Percentiles rank a stretch among this genome's conserved stretches.
phyloP scores from a whole-genome alignment of 2,888 invertebrate genomes.

The Gandaritis pyraliata region DNA sequence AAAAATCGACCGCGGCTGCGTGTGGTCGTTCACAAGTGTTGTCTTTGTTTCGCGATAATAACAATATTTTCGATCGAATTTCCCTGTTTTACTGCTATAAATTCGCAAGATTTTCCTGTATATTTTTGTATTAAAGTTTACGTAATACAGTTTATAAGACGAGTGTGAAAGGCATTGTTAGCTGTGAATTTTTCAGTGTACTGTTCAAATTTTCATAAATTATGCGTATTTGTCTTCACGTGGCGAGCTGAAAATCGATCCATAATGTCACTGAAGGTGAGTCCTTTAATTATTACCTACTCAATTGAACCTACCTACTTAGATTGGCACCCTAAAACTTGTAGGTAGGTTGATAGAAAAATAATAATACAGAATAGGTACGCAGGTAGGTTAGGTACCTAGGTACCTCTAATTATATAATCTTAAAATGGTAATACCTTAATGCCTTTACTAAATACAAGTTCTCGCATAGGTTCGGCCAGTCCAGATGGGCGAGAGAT shows the following conservation, averaged over 20 bases:
- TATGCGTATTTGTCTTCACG: slow-evolving; percentile 62
- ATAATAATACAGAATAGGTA: too few relatives aligned
- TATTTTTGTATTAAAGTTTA: neutral
- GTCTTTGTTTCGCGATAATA: slow-evolving; percentile 14
- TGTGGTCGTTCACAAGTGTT: slow-evolving; percentile 14
- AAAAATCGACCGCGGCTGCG: slow-evolving; percentile 25
- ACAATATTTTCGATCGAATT: slow-evolving; percentile 19
- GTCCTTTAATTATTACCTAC: slow-evolving; percentile 38
- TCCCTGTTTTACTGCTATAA: slow-evolving; percentile 1
- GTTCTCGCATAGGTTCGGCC: too few relatives aligned
- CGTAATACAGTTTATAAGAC: slow-evolving; percentile 3
- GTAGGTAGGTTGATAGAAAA: too few relatives aligned
- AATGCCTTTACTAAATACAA: too few relatives aligned
- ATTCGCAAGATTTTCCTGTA: neutral
- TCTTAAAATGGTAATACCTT: too few relatives aligned
- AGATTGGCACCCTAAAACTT: too few relatives aligned
- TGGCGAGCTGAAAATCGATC: slow-evolving; percentile 59
- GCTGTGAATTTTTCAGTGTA: slow-evolving; percentile 36
- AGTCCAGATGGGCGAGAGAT: too few relatives aligned
- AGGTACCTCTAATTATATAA: too few relatives aligned
- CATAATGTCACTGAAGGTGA: slow-evolving; percentile 74
- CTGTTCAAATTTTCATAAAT: slow-evolving; percentile 54
- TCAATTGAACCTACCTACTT: too few relatives aligned
- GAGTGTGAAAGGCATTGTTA: slow-evolving; percentile 1
- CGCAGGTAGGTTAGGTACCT: too few relatives aligned